Evolutionary conservation across 2,888 invertebrate species (phyloP), one percentile per base, ranked within the genome.

Genomic region (Mythimna lalbum): DNA sequence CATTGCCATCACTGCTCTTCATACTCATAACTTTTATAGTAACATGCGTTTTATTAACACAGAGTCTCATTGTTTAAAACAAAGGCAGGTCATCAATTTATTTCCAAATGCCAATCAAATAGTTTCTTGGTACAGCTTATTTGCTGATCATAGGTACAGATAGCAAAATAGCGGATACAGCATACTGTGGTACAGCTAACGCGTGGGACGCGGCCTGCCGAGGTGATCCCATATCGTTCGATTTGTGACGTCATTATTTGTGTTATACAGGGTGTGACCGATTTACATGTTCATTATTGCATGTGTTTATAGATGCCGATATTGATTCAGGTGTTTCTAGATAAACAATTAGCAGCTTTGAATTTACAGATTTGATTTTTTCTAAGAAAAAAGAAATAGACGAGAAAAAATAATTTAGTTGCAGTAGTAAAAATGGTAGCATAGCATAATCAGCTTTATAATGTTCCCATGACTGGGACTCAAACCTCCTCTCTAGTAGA

Each of bases 171-270:
- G 27, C 59, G 47, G 57, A 75, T 81, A 75, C 56, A 7, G 76
- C 27, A 27, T 27, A 27, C 27, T 27, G 27, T 27, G 27, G 27
- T 27, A 27, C 27, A 27, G n/a, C 69, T 27, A 82, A 19, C 69
- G 75, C 90, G 90, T 90, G 90, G 84, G 90, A 90, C 82, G 76
- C 72, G 39, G 57, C 53, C 61, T 10, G 19, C 2, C 63, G 65
- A 81, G 76, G 84, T 87, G 86, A 87, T 90, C 90, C 77, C 90
- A 90, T 90, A 88, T 81, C 59, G 86, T 88, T 90, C 87, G 88
- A 90, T 90, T 86, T 67, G 76, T 88, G 81, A 84, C 88, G 86
- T 88, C 86, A 86, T 85, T 81, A 87, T 84, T 87, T 85, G 84
- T 78, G 67, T 86, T 81, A 78, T 83, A 88, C 78, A 87, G 77